Evolutionary conservation across 2,797 vertebrate species (phyloP).

Genomic region (Delichon dasypus): DNA sequence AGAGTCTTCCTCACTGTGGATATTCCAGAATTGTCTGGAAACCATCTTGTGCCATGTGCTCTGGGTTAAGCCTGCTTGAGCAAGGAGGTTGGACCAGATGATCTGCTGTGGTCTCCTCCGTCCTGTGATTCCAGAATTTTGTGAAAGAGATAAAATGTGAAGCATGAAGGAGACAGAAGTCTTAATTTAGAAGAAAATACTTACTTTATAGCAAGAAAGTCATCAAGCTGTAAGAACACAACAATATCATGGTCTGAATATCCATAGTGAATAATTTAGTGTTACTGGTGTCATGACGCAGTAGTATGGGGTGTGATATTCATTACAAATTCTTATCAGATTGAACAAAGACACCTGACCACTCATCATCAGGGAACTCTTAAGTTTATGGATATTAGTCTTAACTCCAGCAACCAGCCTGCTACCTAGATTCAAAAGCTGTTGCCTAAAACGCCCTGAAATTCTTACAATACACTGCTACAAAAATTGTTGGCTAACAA

Average conservation of each 20-base stretch:
- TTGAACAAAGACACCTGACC: neutral
- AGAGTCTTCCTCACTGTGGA: neutral
- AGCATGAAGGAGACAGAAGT: neutral
- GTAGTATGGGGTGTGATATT: fast-evolving
- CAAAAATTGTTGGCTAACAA: neutral
- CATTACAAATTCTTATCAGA: neutral
- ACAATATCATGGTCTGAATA: neutral
- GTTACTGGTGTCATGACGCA: neutral
- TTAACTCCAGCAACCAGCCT: neutral
- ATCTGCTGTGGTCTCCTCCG: neutral
- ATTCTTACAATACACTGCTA: neutral
- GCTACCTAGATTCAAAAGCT: neutral
- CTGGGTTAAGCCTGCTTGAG: neutral
- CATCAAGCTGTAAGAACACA: neutral
- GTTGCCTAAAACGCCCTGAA: neutral
- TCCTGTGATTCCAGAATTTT: neutral
- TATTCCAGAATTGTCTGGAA: neutral
- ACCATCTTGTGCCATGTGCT: neutral
- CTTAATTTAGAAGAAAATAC: neutral
- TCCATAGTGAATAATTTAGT: neutral
- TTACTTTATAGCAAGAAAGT: neutral
- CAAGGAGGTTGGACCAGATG: neutral
- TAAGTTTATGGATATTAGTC: neutral
- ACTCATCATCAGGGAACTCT: fast-evolving
- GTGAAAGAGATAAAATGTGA: neutral